phyloP scores from a whole-genome alignment of 2,113 vertebrate genomes.

The Lathamus discolor region DNA sequence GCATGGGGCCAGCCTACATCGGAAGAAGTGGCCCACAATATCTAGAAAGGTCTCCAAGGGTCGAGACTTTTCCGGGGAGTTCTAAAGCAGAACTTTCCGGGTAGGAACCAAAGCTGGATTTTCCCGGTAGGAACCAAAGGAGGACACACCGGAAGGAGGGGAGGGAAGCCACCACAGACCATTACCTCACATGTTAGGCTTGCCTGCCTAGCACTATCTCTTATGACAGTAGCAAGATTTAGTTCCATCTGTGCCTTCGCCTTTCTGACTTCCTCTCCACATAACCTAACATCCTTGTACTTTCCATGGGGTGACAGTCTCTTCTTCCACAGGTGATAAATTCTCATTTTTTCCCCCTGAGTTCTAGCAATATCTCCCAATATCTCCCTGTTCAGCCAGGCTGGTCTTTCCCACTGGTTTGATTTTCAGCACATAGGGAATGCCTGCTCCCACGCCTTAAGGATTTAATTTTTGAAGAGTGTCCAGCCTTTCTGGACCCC shows the following conservation, averaged over 20 bases:
- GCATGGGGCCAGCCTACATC: no score
- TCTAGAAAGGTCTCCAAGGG: no score
- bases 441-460: background rate
- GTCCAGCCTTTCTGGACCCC: background rate
- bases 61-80: no score
- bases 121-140: no score
- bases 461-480: background rate
- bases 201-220: no score
- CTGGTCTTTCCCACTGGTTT: background rate
- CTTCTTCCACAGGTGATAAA: background rate
- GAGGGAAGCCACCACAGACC: no score
- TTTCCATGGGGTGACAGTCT: background rate
- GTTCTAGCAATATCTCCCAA: background rate
- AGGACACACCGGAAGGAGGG: no score
- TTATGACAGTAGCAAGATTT: background rate
- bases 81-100: no score
- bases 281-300: background rate
- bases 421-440: background rate
- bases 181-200: no score
- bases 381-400: background rate
- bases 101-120: no score
- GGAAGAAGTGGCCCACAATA: no score
- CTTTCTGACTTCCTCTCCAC: background rate
- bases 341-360: background rate
- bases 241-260: background rate